These are phyloP conservation scores for Saimiri boliviensis DNA, from an alignment of 2,113 vertebrate species.

Conservation along the genomic window DNA sequence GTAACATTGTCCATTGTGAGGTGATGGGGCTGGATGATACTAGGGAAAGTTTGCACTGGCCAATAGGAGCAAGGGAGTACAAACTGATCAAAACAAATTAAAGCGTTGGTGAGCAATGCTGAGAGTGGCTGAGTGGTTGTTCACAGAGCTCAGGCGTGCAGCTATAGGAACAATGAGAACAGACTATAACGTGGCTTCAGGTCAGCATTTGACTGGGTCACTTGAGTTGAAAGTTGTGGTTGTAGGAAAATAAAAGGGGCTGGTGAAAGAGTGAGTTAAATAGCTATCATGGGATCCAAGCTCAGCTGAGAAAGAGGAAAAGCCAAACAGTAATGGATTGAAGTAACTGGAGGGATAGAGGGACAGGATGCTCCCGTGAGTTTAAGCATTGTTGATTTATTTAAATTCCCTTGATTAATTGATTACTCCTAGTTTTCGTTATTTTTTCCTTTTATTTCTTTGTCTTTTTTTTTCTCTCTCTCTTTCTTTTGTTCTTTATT, in stretches of 20 bases:
- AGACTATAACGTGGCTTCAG: background rate
- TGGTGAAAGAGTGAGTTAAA: background rate
- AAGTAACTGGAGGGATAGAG: background rate
- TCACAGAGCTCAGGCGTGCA: background rate
- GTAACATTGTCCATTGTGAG: background rate
- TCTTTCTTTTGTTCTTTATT: too few species aligned
- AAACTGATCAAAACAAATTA: background rate
- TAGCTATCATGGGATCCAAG: background rate
- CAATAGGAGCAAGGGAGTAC: background rate
- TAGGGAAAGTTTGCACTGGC: background rate
- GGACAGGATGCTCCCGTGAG: background rate
- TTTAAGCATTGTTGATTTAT: background rate
- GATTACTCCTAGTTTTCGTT: too few species aligned
- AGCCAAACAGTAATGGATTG: background rate
- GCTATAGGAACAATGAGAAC: fast-evolving
- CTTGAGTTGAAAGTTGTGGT: background rate
- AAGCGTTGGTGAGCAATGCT: background rate
- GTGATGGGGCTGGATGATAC: background rate
- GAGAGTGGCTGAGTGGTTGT: background rate
- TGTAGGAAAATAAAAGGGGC: background rate
- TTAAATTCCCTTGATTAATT: background rate
- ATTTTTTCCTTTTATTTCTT: too few species aligned
- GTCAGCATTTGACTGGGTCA: background rate
- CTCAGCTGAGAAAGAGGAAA: background rate
- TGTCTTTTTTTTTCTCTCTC: too few species aligned